Evolutionary conservation across 2,888 invertebrate genomes (phyloP).

Genomic region (Cosmia pyralina): DNA sequence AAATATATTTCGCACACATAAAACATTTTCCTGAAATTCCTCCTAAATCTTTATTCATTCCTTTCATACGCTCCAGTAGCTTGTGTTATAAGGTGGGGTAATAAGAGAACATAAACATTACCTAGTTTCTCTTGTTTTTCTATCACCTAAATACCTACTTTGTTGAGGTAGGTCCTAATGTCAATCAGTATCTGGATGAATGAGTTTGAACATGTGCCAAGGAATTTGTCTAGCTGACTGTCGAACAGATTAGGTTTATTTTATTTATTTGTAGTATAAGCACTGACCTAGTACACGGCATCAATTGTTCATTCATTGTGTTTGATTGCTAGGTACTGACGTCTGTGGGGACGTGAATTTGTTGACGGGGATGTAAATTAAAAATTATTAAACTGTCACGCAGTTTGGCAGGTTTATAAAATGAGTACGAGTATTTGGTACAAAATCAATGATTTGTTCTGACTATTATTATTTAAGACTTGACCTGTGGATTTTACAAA

Average conservation of each 20-base stretch:
- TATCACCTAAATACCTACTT: slow-evolving; percentile 7
- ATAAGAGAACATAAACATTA: not conserved
- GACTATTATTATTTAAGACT: too few species aligned
- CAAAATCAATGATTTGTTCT: too few species aligned
- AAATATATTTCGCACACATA: not conserved
- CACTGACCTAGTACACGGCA: not conserved
- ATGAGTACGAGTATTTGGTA: too few species aligned
- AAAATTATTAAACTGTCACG: too few species aligned
- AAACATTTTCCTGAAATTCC: not conserved
- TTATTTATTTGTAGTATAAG: slow-evolving; percentile 31
- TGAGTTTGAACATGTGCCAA: slow-evolving; percentile 56
- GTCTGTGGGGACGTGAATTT: too few species aligned
- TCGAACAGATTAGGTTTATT: slow-evolving; percentile 35
- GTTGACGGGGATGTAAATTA: too few species aligned
- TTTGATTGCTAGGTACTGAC: too few species aligned
- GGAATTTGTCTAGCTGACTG: slow-evolving; percentile 45
- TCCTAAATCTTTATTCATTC: not conserved
- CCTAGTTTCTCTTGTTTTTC: slow-evolving; percentile 9
- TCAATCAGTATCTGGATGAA: slow-evolving; percentile 45
- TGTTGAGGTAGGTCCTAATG: slow-evolving; percentile 45
- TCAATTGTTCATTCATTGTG: not conserved
- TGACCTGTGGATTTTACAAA: too few species aligned
- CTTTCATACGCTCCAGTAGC: not conserved
- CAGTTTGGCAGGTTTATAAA: too few species aligned
- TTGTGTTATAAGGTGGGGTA: not conserved